Conservation (phyloP, 2,113 vertebrate species). For the Mobula hypostoma region DNA sequence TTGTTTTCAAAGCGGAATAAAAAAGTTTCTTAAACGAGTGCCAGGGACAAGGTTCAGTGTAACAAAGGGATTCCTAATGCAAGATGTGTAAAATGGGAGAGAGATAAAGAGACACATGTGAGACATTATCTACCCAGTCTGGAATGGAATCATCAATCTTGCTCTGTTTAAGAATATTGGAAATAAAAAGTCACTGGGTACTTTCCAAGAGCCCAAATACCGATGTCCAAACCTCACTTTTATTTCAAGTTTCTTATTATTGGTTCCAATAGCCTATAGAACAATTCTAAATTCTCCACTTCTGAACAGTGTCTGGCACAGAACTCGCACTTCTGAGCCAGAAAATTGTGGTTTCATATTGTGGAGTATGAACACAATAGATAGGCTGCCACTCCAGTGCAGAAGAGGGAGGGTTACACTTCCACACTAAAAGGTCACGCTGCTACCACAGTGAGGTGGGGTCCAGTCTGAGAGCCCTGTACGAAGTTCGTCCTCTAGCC, state of each 20-base stretch:
- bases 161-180: neutral
- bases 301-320: too few relatives aligned
- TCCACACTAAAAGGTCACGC: too few relatives aligned
- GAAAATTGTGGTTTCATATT: too few relatives aligned
- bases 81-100: neutral
- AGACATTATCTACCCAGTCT: slow-evolving; percentile 29
- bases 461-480: too few relatives aligned
- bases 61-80: slow-evolving; percentile 1
- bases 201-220: neutral
- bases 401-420: too few relatives aligned
- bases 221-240: slow-evolving; percentile 25
- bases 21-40: neutral
- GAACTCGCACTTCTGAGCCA: too few relatives aligned
- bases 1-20: neutral
- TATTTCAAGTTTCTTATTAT: neutral
- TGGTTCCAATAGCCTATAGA: neutral
- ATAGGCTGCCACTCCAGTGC: too few relatives aligned
- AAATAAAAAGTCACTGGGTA: neutral
- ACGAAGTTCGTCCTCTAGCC: too few relatives aligned
- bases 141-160: slow-evolving; percentile 23
- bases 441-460: too few relatives aligned
- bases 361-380: too few relatives aligned
- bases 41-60: neutral
- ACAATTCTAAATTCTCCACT: neutral
- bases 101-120: neutral